Conservation (phyloP, 2,113 vertebrate genomes). For the Gallinago undulata region DNA sequence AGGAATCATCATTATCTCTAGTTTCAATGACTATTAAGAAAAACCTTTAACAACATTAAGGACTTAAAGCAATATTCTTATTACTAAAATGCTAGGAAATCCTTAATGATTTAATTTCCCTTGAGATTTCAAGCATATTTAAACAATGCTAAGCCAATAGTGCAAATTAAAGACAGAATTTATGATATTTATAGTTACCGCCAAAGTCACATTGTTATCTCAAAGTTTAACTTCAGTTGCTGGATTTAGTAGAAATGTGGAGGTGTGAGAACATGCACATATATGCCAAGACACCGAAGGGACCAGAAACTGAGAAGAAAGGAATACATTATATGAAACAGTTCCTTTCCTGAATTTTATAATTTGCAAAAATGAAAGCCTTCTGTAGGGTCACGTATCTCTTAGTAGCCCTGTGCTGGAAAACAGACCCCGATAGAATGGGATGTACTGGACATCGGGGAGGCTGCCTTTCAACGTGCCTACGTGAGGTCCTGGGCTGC, state of each 20-base stretch:
- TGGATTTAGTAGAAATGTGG: not conserved
- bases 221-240: not conserved
- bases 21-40: not conserved
- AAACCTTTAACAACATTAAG: not conserved
- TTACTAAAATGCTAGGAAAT: not conserved
- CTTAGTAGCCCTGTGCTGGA: not conserved
- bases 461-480: fast-evolving
- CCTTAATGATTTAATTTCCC: not conserved
- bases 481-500: not conserved
- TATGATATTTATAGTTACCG: not conserved
- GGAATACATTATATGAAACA: not conserved
- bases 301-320: not conserved
- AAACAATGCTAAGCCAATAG: not conserved
- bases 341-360: not conserved
- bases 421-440: fast-evolving
- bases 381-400: not conserved
- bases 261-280: not conserved
- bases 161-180: not conserved
- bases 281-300: not conserved
- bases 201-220: not conserved
- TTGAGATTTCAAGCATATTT: not conserved
- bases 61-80: not conserved
- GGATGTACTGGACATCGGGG: fast-evolving
- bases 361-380: not conserved
- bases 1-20: not conserved